Percentiles rank a stretch among this genome's conserved stretches.
Conservation (phyloP, 2,797 vertebrate genomes). For the Acanthurus lineatus region DNA sequence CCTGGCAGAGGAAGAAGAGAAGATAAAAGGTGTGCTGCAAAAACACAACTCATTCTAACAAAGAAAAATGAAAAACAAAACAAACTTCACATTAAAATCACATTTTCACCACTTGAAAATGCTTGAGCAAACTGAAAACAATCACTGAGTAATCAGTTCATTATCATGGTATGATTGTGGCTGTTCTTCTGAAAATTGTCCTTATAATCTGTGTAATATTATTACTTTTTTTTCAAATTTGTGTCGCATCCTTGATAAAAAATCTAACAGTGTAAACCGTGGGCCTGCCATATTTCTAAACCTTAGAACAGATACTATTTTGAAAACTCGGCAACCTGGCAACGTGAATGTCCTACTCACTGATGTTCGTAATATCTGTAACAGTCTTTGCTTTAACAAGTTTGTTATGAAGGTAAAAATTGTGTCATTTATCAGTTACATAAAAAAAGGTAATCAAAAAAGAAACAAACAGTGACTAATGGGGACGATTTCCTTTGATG, state of each 20-base stretch:
- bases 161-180: slow-evolving; percentile 19
- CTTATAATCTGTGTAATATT: slow-evolving; percentile 4
- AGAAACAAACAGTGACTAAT: slow-evolving; percentile 53
- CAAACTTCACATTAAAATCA: slow-evolving; percentile 35
- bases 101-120: slow-evolving; percentile 35
- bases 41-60: slow-evolving; percentile 43
- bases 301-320: not conserved
- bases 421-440: slow-evolving; percentile 3
- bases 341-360: not conserved
- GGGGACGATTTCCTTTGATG: slow-evolving; percentile 44
- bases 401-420: slow-evolving; percentile 6
- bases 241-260: not conserved
- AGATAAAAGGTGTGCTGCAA: slow-evolving; percentile 61
- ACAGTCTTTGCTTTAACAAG: not conserved
- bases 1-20: slow-evolving; percentile 47
- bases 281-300: not conserved
- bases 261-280: not conserved
- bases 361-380: not conserved
- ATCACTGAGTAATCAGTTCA: slow-evolving; percentile 33
- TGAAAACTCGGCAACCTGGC: not conserved
- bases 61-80: slow-evolving; percentile 39
- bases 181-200: slow-evolving; percentile 11
- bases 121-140: slow-evolving; percentile 42
- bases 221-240: not conserved
- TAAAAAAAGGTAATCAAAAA: slow-evolving; percentile 47